Evolutionary conservation across 2,797 vertebrate genomes (phyloP).

Genomic region (Malurus splendens): DNA sequence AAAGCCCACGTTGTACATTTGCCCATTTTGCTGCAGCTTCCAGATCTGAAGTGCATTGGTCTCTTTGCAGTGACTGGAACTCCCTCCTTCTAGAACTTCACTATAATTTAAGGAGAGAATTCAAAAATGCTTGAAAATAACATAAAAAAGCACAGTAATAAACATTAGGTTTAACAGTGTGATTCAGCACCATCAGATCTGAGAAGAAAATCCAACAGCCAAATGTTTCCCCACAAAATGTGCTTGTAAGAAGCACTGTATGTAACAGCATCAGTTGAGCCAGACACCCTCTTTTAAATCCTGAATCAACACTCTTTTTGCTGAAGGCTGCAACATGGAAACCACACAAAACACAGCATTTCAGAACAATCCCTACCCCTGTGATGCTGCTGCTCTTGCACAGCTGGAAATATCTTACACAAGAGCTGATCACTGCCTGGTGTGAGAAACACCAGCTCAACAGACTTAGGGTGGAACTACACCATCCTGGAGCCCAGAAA

Average conservation of each 20-base stretch:
- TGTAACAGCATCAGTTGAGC: background rate
- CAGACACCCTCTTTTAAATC: background rate
- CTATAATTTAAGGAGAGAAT: background rate
- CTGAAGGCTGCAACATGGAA: background rate
- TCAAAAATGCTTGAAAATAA: background rate
- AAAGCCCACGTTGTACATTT: background rate
- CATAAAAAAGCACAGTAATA: background rate
- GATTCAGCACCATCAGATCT: background rate
- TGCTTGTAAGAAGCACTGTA: background rate
- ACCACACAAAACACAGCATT: background rate
- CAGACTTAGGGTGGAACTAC: background rate
- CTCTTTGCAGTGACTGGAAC: background rate
- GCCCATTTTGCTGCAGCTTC: background rate
- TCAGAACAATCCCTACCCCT: background rate
- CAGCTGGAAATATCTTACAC: background rate
- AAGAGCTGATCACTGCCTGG: background rate
- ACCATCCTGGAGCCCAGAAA: background rate
- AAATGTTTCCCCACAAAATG: background rate
- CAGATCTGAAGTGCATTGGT: background rate
- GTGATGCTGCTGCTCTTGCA: background rate
- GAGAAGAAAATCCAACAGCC: background rate
- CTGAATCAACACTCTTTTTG: background rate
- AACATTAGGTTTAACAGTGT: background rate
- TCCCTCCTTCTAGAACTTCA: background rate
- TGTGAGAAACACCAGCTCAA: background rate